These are phyloP conservation scores for Andrena praecox DNA, from an alignment of 2,888 invertebrate species.

Conservation along the genomic window DNA sequence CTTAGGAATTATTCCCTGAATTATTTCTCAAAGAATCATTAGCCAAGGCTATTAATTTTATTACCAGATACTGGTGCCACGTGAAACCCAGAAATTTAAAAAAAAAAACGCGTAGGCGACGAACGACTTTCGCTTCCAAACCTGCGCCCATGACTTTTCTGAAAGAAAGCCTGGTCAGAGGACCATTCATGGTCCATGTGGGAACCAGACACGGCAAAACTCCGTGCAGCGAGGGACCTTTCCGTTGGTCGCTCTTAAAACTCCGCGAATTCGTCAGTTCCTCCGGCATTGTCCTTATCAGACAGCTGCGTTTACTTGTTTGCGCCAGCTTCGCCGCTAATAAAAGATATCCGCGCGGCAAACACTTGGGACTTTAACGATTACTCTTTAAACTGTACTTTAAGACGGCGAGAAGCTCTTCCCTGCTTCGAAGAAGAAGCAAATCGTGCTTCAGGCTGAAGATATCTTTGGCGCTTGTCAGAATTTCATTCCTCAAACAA, in stretches of 20 bases:
- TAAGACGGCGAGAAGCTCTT: background rate
- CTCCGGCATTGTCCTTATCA: slow-evolving; percentile 50
- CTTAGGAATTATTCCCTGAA: no score
- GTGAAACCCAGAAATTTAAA: slow-evolving; percentile 2
- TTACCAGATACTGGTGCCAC: background rate
- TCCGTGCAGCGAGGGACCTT: slow-evolving; percentile 18
- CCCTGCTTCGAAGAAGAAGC: background rate
- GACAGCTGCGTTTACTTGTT: slow-evolving; percentile 50
- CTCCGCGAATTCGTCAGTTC: slow-evolving; percentile 31
- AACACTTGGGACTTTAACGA: slow-evolving; percentile 20
- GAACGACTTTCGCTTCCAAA: slow-evolving; percentile 17
- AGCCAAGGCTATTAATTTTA: background rate
- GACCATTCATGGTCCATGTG: slow-evolving; percentile 46
- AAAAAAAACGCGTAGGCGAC: slow-evolving; percentile 5
- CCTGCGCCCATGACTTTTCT: slow-evolving; percentile 20
- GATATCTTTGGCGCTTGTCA: no score
- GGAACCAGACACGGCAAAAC: slow-evolving; percentile 60
- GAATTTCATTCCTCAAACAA: no score
- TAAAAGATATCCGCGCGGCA: slow-evolving; percentile 25
- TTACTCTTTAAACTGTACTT: background rate
- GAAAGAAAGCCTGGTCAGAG: slow-evolving; percentile 20
- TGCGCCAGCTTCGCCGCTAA: slow-evolving; percentile 37
- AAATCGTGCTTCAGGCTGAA: no score
- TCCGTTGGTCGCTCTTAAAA: slow-evolving; percentile 26
- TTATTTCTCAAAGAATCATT: no score